Base-by-base conservation (phyloP, 2,888 invertebrate genomes). In the Schizotus pectinicornis region DNA sequence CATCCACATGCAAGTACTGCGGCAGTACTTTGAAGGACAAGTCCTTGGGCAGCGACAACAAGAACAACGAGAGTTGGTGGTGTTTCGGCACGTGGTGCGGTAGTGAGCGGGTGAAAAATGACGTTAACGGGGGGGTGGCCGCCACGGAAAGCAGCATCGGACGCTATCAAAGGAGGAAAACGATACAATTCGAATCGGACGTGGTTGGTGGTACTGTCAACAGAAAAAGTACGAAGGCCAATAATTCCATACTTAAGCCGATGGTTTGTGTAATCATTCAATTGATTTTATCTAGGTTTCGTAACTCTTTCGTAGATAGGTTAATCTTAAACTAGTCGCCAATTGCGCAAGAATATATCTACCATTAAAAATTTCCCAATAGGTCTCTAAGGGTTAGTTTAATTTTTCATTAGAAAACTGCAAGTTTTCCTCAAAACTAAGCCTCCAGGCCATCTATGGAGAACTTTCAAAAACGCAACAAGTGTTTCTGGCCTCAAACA, bases 151-250 rank as follows among this genome's bases (percentile, higher is more conserved):
- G 35, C 11, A 11, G 35, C 11, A 62, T 64, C 9, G 71, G 67
- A 14, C 53, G 51, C 2, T 73, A 72, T 39, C 61, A 66, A 36
- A 59, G 60, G 8, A 50, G 71, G 11, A 64, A 65, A 32, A 73
- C 73, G 2, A 72, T 73, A 31, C 71, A 72, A 34, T 73, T 73
- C 34, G 72, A 73, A 13, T 50, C 54, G 7, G 59, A 59, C 37
- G 41, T 54, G 34, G 11, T 59, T n/a, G 33, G 30, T 11, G 13
- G 41, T 13, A 31, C 38, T n/a, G 37, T 36, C 9, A 42, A 39
- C 12, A 43, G 50, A 31, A 59, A 55, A 34, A 55, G 50, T 7
- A 22, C 22, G 6, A 59, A 50, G 12, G 48, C 6, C 9, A 46
- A 54, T 9, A 43, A 47, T 9, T 46, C 59, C 2, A 59, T 59